These are phyloP conservation scores for Silurus aristotelis DNA, from an alignment of 2,797 vertebrate species.

Conservation along the genomic window DNA sequence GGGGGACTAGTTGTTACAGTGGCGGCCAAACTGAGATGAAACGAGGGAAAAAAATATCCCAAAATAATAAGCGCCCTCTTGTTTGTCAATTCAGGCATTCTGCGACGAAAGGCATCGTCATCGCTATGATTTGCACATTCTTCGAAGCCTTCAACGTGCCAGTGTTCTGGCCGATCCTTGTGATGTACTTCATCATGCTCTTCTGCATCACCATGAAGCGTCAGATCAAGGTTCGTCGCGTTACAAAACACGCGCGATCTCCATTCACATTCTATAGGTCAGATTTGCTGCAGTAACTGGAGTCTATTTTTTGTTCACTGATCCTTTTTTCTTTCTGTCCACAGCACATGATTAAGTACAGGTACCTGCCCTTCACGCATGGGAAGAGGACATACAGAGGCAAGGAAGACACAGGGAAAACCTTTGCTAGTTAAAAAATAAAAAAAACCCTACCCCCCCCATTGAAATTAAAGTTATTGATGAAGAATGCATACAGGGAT, in stretches of 20 bases:
- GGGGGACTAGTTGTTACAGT: not conserved
- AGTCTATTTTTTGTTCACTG: not conserved
- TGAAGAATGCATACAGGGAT: constrained; percentile 60
- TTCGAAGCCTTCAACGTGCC: constrained; percentile 98
- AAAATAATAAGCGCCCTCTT: not conserved
- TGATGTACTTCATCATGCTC: constrained; percentile 99
- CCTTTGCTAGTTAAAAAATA: constrained; percentile 92
- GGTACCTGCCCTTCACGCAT: constrained; percentile 98
- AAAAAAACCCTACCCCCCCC: constrained; percentile 42
- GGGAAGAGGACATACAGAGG: constrained; percentile 99
- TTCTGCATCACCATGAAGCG: constrained; percentile 99
- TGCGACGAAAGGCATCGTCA: constrained; percentile 94
- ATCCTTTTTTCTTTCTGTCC: constrained; percentile 49
- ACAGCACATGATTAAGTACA: constrained; percentile 99
- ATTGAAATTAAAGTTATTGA: constrained; percentile 65
- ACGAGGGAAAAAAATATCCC: not conserved
- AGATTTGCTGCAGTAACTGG: not conserved
- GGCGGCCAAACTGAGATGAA: not conserved
- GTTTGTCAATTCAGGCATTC: constrained; percentile 82
- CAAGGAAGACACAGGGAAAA: constrained; percentile 93
- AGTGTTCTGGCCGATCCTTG: constrained; percentile 99
- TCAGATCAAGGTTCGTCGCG: constrained; percentile 92
- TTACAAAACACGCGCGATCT: not conserved
- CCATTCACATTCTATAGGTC: not conserved
- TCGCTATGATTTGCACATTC: constrained; percentile 97